Conservation (phyloP, 2,888 invertebrate genomes). For the Noctua fimbriata region DNA sequence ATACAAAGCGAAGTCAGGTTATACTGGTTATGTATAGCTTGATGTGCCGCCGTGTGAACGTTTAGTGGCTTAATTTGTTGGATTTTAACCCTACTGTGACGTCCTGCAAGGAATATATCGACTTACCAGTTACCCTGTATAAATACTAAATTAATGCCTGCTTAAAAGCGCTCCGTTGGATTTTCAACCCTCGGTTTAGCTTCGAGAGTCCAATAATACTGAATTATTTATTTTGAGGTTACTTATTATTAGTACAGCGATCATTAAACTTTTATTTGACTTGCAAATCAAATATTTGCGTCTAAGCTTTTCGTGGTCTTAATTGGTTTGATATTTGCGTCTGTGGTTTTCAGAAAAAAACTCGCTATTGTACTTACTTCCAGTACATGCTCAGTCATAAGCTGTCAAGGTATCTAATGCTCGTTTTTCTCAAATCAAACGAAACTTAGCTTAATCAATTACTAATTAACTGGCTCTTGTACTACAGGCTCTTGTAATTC, state of each 20-base stretch:
- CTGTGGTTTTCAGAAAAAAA: constrained; percentile 7
- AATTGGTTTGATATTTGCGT: neutral
- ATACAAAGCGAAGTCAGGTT: too few species aligned
- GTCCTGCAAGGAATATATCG: too few species aligned
- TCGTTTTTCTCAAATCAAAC: neutral
- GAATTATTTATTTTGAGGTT: neutral
- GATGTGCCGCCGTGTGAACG: too few species aligned
- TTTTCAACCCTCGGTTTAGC: neutral
- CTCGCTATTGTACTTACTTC: neutral
- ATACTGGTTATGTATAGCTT: too few species aligned
- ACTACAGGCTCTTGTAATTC: neutral
- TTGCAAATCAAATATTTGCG: neutral
- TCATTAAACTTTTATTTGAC: neutral
- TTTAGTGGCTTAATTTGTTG: too few species aligned
- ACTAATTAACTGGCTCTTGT: neutral
- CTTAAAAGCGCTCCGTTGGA: neutral
- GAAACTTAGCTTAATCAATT: neutral
- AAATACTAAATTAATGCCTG: too few species aligned
- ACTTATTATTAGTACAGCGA: neutral
- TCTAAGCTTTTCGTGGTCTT: neutral
- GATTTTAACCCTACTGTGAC: too few species aligned
- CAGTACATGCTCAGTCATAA: neutral
- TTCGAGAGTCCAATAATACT: neutral
- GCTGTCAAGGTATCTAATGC: neutral
- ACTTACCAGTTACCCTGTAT: too few species aligned